These are phyloP conservation scores for Tenebrosternarchus preto DNA, from an alignment of 2,113 vertebrate species.

Conservation along the genomic window DNA sequence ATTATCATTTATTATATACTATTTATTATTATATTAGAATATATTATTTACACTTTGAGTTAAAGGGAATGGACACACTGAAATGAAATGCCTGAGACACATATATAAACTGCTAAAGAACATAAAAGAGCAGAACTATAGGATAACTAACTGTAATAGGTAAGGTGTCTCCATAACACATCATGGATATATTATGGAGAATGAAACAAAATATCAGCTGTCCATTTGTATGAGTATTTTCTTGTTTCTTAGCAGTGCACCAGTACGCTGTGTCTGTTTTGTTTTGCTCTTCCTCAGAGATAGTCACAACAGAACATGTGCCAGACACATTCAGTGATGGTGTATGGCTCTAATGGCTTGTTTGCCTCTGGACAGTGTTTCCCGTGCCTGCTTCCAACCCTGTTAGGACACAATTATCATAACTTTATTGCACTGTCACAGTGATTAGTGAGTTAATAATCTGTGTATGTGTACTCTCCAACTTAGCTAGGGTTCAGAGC, in stretches of 20 bases:
- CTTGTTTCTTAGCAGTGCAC: not conserved
- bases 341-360: not conserved
- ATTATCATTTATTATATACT: too few species aligned
- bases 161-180: too few species aligned
- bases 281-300: not conserved
- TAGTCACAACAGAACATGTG: not conserved
- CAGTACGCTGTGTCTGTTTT: not conserved
- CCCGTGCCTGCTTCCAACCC: not conserved
- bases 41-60: too few species aligned
- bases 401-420: not conserved
- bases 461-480: not conserved
- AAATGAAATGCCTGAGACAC: too few species aligned
- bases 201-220: too few species aligned
- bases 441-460: constrained; percentile 24
- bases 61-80: too few species aligned
- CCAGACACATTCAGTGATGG: not conserved
- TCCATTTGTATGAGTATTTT: too few species aligned
- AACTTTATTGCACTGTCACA: not conserved
- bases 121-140: too few species aligned
- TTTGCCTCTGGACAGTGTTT: constrained; percentile 27
- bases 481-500: not conserved
- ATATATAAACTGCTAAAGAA: too few species aligned
- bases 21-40: too few species aligned
- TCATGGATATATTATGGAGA: too few species aligned
- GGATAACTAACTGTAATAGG: too few species aligned